These are phyloP conservation scores for Cyanoramphus novaezelandiae DNA, from an alignment of 2,113 vertebrate species.

Conservation along the genomic window DNA sequence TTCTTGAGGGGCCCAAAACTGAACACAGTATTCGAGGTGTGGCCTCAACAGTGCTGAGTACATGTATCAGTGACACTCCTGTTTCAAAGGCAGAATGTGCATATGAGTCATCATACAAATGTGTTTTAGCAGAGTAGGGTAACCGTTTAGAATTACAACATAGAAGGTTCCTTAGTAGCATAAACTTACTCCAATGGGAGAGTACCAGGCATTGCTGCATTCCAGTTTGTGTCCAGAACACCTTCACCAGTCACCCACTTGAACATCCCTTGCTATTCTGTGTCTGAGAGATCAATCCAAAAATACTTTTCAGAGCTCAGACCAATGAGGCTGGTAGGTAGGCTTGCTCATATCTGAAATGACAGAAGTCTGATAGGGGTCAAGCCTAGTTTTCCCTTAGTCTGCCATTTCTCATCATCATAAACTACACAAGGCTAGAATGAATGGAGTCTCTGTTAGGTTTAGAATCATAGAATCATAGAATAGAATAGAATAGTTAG, in stretches of 20 bases:
- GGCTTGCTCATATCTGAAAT: slow-evolving; percentile 89
- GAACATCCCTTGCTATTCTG: slow-evolving; percentile 73
- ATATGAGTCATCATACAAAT: background rate
- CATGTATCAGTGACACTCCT: background rate
- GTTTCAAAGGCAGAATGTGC: background rate
- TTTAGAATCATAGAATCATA: background rate
- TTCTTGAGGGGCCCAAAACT: background rate
- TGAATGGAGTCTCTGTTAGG: background rate
- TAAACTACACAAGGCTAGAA: background rate
- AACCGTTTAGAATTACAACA: background rate
- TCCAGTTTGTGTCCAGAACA: slow-evolving; percentile 87
- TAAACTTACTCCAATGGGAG: background rate
- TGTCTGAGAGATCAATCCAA: slow-evolving; percentile 87
- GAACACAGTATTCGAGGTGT: background rate
- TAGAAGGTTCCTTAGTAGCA: background rate
- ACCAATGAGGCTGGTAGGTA: slow-evolving; percentile 88
- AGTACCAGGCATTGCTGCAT: slow-evolving; percentile 89
- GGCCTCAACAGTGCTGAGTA: background rate
- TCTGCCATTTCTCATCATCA: background rate
- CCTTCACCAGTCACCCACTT: slow-evolving; percentile 77
- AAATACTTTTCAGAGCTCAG: slow-evolving; percentile 88
- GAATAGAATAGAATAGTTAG: no score
- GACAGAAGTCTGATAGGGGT: background rate
- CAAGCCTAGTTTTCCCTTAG: background rate
- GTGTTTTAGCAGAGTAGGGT: background rate